These are phyloP conservation scores for Aulostomus chinensis DNA, from an alignment of 2,797 vertebrate genomes.

Conservation along the genomic window DNA sequence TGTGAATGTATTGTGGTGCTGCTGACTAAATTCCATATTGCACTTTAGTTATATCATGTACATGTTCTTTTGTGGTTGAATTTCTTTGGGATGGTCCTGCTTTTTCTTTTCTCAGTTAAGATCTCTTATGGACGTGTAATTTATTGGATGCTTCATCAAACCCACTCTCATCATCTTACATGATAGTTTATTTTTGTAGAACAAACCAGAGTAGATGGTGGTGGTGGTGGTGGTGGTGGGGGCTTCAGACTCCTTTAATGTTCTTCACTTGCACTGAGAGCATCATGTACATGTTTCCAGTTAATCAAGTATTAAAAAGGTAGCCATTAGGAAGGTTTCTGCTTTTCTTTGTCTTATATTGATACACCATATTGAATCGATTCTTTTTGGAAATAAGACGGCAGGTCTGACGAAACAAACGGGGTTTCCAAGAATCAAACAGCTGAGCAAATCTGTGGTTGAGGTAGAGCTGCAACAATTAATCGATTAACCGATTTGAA, in stretches of 20 bases:
- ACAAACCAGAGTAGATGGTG: constrained; percentile 49
- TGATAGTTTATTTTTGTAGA: constrained; percentile 63
- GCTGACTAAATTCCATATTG: constrained; percentile 93
- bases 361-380: too few relatives aligned
- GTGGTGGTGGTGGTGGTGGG: too few relatives aligned
- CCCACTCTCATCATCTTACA: constrained; percentile 47
- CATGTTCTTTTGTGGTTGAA: constrained; percentile 76
- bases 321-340: constrained; percentile 51
- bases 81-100: constrained; percentile 50
- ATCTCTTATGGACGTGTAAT: constrained; percentile 57
- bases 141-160: constrained; percentile 64
- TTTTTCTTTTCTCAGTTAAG: constrained; percentile 54
- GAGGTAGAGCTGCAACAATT: too few relatives aligned
- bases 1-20: constrained; percentile 95
- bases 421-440: too few relatives aligned
- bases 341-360: constrained; percentile 26
- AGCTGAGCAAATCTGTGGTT: too few relatives aligned
- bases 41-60: constrained; percentile 89
- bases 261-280: constrained; percentile 77
- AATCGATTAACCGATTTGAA: too few relatives aligned
- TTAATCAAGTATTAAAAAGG: constrained; percentile 73
- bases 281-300: constrained; percentile 71
- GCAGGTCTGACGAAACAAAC: too few relatives aligned
- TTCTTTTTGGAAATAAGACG: too few relatives aligned
- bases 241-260: constrained; percentile 52